Evolutionary conservation across 2,888 invertebrate species (phyloP), one percentile per base, ranked within the genome.

Genomic region (Oegoconia quadripuncta): DNA sequence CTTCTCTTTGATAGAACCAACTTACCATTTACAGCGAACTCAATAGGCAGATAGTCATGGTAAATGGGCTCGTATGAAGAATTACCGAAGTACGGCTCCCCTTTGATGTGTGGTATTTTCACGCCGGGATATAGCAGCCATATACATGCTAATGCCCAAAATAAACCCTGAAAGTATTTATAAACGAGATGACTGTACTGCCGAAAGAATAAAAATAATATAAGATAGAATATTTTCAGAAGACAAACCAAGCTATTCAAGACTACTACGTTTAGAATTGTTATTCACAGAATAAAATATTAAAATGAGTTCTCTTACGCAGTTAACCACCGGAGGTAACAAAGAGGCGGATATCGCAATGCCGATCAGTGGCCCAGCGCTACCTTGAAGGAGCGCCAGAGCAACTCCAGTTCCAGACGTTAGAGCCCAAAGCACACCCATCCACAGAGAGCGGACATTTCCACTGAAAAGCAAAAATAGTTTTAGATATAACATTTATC

Each of bases 341-440:
- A 96, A 81, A 0, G 95, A 95, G 0, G 95, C 95, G 12, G 95
- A 95, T 65, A 96, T 96, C n/a, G 96, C 96, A 36, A 96, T 95
- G 41, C 95, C 96, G 47, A 96, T 95, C 33, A 96, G 79, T 0
- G 95, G 95, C 0, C 95, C 95, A 26, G 93, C 93, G 64, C 94
- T 95, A 22, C 95, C 95, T 63, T 95, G 95, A 0, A 96, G 87
- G 36, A 96, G 82, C n/a, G 95, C 95, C 13, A 96, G 88, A 1
- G 95, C 95, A 9, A 96, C 95, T 6, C 95, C 96, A 4, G 93
- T 92, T 9, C 93, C 93, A 7, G 93, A 93, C 16, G 93, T 93
- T 37, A 93, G 64, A 4, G 93, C 93, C 93, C 93, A 93, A 6
- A 93, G 74, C 0, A 93, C 90, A 26, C 92, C 93, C 92, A 93